phyloP scores from a whole-genome alignment of 1,140 invertebrate genomes.

The Phthorimaea operculella region DNA sequence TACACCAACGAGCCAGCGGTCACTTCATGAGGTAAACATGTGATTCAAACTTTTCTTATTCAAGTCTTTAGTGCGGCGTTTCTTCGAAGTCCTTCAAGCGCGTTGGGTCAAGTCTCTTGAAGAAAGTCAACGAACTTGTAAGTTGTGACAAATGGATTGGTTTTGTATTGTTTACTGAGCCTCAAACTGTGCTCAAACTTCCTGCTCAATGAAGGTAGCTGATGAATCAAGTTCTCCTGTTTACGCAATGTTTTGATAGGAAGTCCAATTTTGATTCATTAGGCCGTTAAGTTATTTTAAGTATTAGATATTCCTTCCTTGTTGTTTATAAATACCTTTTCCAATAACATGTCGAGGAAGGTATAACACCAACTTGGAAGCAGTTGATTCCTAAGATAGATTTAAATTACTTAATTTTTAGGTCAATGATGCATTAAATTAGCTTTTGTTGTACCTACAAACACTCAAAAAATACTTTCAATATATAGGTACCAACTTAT shows the following conservation, averaged over 20 bases:
- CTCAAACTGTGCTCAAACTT: conserved; percentile 7
- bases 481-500: too few relatives aligned
- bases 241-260: neutral
- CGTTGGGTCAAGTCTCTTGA: neutral
- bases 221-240: too few relatives aligned
- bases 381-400: too few relatives aligned
- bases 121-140: conserved; percentile 18
- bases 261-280: neutral
- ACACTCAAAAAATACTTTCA: too few relatives aligned
- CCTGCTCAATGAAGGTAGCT: neutral
- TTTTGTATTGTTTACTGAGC: conserved; percentile 18
- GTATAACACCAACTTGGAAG: too few relatives aligned
- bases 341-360: too few relatives aligned
- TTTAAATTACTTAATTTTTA: too few relatives aligned
- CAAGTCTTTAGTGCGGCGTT: neutral
- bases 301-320: neutral
- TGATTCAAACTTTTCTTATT: neutral
- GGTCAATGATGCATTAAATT: too few relatives aligned
- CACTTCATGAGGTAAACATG: conserved; percentile 61
- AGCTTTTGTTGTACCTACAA: too few relatives aligned
- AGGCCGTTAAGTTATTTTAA: neutral
- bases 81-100: neutral
- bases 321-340: too few relatives aligned
- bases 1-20: conserved; percentile 62
- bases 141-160: conserved; percentile 21